These are phyloP conservation scores for Scaptomyza parva DNA, from an alignment of 2,888 invertebrate species.

Conservation along the genomic window DNA sequence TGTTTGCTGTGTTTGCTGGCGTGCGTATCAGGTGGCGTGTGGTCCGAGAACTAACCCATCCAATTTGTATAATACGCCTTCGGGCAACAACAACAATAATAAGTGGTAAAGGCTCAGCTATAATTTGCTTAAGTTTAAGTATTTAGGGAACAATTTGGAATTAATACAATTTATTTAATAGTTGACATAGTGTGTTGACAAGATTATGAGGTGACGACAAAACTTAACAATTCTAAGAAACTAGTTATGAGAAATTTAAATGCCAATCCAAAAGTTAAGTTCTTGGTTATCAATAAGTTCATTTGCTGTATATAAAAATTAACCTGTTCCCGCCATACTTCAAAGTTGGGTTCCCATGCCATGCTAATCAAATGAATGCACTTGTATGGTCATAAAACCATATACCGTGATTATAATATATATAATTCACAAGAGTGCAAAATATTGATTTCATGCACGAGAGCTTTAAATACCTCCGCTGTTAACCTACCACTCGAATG, in stretches of 20 bases:
- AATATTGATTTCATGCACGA: conserved; percentile 75
- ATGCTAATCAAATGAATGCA: conserved; percentile 33
- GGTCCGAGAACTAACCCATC: conserved; percentile 58
- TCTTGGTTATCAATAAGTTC: not conserved
- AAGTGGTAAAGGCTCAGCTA: conserved; percentile 6
- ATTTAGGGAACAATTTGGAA: conserved; percentile 61
- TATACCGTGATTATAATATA: conserved; percentile 1
- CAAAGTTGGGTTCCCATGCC: not conserved
- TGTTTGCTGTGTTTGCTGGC: conserved; percentile 39
- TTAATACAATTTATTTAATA: conserved; percentile 26
- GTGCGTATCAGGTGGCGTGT: conserved; percentile 73
- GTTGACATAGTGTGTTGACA: conserved; percentile 48
- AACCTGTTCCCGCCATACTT: not conserved
- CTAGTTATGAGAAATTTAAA: not conserved
- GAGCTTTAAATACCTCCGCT: conserved; percentile 15
- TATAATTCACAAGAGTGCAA: conserved; percentile 7
- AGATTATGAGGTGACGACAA: conserved; percentile 22
- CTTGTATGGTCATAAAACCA: conserved; percentile 14
- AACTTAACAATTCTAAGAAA: conserved; percentile 13
- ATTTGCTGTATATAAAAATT: no score
- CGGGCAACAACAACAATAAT: conserved; percentile 14
- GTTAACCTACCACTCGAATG: not conserved
- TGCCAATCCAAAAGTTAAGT: no score
- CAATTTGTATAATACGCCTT: conserved; percentile 56
- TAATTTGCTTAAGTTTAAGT: conserved; percentile 55